These are phyloP conservation scores for Gobionotothen gibberifrons DNA, from an alignment of 2,797 vertebrate genomes.

Conservation along the genomic window DNA sequence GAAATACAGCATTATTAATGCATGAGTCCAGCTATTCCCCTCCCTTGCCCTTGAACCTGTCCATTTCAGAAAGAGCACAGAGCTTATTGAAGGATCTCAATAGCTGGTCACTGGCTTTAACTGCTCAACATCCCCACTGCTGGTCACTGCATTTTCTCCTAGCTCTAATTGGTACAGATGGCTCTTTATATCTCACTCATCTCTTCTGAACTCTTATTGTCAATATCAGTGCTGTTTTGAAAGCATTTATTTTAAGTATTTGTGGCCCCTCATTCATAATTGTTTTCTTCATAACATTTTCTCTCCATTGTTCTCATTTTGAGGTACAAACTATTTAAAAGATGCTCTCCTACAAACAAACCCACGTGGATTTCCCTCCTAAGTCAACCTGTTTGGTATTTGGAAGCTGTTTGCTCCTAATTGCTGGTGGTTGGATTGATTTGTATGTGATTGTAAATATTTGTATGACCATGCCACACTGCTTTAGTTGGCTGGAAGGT, in stretches of 20 bases:
- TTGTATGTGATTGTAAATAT: conserved; percentile 88
- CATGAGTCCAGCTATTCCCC: conserved; percentile 86
- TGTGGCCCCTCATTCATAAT: conserved; percentile 80
- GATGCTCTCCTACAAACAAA: conserved; percentile 80
- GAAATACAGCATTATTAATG: conserved; percentile 89
- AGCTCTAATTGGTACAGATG: conserved; percentile 87
- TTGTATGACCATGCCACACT: conserved; percentile 92
- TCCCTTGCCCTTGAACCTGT: conserved; percentile 86
- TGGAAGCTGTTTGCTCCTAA: conserved; percentile 89
- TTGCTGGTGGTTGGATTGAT: conserved; percentile 84
- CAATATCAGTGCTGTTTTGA: conserved; percentile 77
- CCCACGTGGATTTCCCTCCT: conserved; percentile 86
- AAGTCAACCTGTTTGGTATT: conserved; percentile 88
- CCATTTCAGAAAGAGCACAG: conserved; percentile 72
- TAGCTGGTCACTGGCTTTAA: conserved; percentile 62
- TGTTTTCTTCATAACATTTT: conserved; percentile 70
- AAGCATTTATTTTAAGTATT: conserved; percentile 87
- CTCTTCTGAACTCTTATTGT: conserved; percentile 51
- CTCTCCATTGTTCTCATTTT: conserved; percentile 72
- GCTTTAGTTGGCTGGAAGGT: conserved; percentile 92
- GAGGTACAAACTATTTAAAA: conserved; percentile 86
- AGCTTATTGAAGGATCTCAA: conserved; percentile 73
- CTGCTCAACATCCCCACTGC: conserved; percentile 77
- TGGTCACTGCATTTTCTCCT: conserved; percentile 91
- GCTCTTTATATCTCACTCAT: conserved; percentile 73